Percentiles rank a stretch among this genome's conserved stretches.
phyloP scores from a whole-genome alignment of 1,140 invertebrate genomes.

The Diprion similis region DNA sequence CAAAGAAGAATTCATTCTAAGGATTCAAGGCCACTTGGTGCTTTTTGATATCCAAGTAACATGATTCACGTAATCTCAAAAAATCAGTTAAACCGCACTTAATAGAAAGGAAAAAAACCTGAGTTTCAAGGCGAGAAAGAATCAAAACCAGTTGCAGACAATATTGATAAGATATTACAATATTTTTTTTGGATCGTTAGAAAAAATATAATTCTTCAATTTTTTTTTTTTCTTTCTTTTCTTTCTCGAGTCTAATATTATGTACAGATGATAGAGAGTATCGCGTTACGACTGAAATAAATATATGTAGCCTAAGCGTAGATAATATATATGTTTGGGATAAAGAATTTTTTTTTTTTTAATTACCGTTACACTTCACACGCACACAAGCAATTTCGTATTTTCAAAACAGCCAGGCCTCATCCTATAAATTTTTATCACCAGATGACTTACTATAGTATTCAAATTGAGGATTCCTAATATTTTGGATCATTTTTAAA shows the following conservation, averaged over 20 bases:
- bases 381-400: slow-evolving; percentile 42
- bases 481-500: too few species aligned
- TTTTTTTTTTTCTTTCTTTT: slow-evolving; percentile 48
- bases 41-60: slow-evolving; percentile 46
- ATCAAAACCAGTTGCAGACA: slow-evolving; percentile 14
- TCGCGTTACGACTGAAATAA: slow-evolving; percentile 41
- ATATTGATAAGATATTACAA: slow-evolving; percentile 54
- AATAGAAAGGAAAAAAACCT: slow-evolving; percentile 9
- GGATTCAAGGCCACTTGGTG: slow-evolving; percentile 43
- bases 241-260: slow-evolving; percentile 47
- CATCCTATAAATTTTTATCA: slow-evolving; percentile 27
- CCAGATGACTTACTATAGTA: not conserved
- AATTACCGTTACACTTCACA: slow-evolving; percentile 25
- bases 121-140: slow-evolving; percentile 19
- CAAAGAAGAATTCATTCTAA: not conserved
- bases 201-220: slow-evolving; percentile 62
- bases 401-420: slow-evolving; percentile 36
- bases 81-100: slow-evolving; percentile 4
- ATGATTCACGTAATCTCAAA: slow-evolving; percentile 12
- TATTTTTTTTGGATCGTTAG: slow-evolving; percentile 55
- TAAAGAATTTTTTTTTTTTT: slow-evolving; percentile 39
- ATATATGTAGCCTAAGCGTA: slow-evolving; percentile 27
- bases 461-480: too few species aligned
- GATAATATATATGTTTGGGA: slow-evolving; percentile 18
- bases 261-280: slow-evolving; percentile 58